Evolutionary conservation across 2,113 vertebrate species (phyloP).

Genomic region (Motacilla alba): DNA sequence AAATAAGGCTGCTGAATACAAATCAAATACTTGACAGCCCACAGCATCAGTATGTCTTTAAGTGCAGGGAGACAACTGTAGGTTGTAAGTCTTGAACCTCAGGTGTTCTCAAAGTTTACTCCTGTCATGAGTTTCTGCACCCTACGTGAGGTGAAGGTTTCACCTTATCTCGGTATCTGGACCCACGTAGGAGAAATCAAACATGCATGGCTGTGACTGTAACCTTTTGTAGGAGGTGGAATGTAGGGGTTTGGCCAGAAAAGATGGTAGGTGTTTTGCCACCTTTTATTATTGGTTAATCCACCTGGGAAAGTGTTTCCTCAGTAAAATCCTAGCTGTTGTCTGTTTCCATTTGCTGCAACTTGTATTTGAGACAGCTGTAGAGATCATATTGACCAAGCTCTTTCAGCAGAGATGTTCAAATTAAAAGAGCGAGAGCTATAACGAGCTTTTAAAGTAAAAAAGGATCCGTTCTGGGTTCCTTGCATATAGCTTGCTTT

Average conservation of each 20-base stretch:
- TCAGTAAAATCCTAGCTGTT: background rate
- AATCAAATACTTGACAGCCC: background rate
- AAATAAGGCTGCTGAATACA: background rate
- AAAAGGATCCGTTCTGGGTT: fast-evolving
- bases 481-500: background rate
- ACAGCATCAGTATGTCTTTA: background rate
- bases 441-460: background rate
- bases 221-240: background rate
- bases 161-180: background rate
- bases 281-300: background rate
- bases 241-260: background rate
- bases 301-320: background rate
- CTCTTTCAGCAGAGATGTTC: background rate
- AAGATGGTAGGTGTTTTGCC: background rate
- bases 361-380: background rate
- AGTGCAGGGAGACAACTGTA: background rate
- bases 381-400: background rate
- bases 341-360: background rate
- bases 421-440: background rate
- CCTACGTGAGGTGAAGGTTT: fast-evolving
- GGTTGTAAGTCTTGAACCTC: background rate
- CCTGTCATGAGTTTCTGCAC: background rate
- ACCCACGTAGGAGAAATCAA: background rate
- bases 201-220: background rate
- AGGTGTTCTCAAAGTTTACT: background rate